These are phyloP conservation scores for Colossoma macropomum DNA, from an alignment of 2,113 vertebrate species.

Conservation along the genomic window DNA sequence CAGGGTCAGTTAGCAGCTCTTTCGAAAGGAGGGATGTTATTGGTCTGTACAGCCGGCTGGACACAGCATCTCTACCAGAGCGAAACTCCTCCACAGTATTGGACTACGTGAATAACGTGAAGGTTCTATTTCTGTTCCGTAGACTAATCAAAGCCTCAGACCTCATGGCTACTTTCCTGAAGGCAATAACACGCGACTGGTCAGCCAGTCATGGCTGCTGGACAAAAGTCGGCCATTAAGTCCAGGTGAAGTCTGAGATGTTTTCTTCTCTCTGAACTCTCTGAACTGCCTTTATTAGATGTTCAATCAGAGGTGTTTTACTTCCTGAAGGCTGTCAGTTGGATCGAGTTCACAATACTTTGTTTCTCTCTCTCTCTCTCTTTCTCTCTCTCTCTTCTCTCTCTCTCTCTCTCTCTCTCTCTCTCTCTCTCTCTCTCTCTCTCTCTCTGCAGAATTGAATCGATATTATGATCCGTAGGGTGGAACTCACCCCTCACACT, in stretches of 20 bases:
- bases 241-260: not conserved
- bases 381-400: too few relatives aligned
- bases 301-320: conserved; percentile 1
- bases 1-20: not conserved
- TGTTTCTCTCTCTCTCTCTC: not conserved
- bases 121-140: not conserved
- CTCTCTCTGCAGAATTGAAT: not conserved
- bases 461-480: not conserved
- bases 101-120: not conserved
- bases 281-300: not conserved
- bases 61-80: not conserved
- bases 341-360: not conserved
- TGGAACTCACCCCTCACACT: not conserved
- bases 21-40: not conserved
- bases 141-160: not conserved
- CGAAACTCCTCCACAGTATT: not conserved
- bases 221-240: not conserved
- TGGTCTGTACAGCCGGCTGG: too few relatives aligned
- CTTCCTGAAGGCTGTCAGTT: not conserved
- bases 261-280: not conserved
- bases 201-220: not conserved
- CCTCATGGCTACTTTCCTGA: not conserved
- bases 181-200: not conserved
- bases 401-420: too few relatives aligned
- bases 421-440: too few relatives aligned